Base-by-base conservation (phyloP, 92 coral and sea anemone genomes). In the Parazoanthus darwini region DNA sequence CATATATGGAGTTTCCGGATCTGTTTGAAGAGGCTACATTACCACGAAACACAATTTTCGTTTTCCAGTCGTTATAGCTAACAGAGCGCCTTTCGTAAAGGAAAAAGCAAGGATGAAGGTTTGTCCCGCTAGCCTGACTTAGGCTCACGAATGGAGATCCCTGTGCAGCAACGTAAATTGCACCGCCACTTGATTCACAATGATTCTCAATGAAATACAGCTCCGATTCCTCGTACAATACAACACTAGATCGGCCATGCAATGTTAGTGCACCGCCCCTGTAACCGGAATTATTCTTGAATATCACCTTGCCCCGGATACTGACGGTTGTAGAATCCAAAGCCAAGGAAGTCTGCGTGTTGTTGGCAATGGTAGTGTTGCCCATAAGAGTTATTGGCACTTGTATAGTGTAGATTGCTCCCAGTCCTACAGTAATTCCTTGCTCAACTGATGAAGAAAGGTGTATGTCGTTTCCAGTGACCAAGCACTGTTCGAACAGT, bases 231-330 rank as follows among this genome's bases (percentile, higher is more conserved):
- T 91, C 89, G 68, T 80, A 26, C 71, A 96, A 82, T 39, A 81
- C 73, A 0, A 96, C 63, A 81, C 91, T 93, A 16, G 97, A 90
- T 75, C 88, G 71, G 20, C 98, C 96, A 78, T 95, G 90, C 87
- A 96, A 33, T 48, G 93, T 92, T 16, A 96, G 81, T 25, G 96
- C 99, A 7, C 99, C 99, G 46, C 99, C 99, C 48, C 90, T 88
- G 46, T 72, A 79, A 3, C 99, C 99, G 25, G 90, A 36, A 89
- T 96, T 96, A 63, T 92, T 85, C 26, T 66, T 74, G 66, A 96
- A 96, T 2, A 89, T 46, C n/a, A 92, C 90, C 36, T 43, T 65
- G 63, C 88, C 94, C 25, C 67, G 23, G n/a, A 96, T 77, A 15
- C 92, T 74, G 78, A 92, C 85, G 4, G 85, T 70, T 22, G 96